phyloP scores from a whole-genome alignment of 2,888 invertebrate genomes.

The Diadegma fenestrale region DNA sequence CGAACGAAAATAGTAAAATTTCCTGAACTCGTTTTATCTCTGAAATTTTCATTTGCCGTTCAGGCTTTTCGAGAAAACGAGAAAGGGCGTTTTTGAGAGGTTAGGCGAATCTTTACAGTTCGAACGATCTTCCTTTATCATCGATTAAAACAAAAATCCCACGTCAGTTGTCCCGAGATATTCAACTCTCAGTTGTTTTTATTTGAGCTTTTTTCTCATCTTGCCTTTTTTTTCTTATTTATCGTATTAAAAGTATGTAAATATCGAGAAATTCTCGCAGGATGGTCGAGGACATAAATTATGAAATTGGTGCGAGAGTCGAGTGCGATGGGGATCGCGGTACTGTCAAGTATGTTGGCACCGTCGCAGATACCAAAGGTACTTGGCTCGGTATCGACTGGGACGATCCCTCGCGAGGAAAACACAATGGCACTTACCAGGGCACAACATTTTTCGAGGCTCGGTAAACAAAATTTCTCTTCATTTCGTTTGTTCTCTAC shows the following conservation, averaged over 20 bases:
- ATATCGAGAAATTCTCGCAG: slow-evolving; percentile 63
- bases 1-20: neutral
- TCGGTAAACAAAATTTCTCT: slow-evolving; percentile 83
- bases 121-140: neutral
- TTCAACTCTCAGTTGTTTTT: slow-evolving; percentile 1
- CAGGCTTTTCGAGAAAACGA: neutral
- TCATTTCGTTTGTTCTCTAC: neutral
- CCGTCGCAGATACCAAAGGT: slow-evolving; percentile 84
- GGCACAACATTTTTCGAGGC: slow-evolving; percentile 93
- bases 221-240: slow-evolving; percentile 1
- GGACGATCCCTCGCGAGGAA: slow-evolving; percentile 95
- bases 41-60: slow-evolving; percentile 12
- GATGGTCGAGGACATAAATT: slow-evolving; percentile 82
- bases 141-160: slow-evolving; percentile 4
- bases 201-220: slow-evolving; percentile 1
- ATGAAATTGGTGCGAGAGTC: slow-evolving; percentile 85
- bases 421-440: slow-evolving; percentile 95
- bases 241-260: neutral
- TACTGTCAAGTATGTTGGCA: slow-evolving; percentile 86
- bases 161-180: neutral
- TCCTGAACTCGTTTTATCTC: neutral
- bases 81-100: slow-evolving; percentile 68
- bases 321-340: slow-evolving; percentile 85
- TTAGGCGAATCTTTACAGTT: slow-evolving; percentile 66
- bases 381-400: slow-evolving; percentile 98